Conservation (phyloP, 2,113 vertebrate species). For the Uria aalge region DNA sequence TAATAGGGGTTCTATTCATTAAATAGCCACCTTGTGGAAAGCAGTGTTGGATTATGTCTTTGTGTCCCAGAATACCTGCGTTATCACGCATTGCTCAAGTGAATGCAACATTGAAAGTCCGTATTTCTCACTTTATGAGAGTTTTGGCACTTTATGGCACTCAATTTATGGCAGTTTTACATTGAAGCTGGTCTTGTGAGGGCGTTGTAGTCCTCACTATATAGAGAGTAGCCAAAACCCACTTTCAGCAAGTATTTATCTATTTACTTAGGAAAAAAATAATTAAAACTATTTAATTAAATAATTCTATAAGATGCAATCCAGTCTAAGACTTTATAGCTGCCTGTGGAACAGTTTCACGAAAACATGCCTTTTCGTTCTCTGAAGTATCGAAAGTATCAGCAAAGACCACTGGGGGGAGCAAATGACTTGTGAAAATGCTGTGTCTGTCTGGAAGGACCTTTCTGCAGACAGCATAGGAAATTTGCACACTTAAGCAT, state of each 20-base stretch:
- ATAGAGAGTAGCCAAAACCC: neutral
- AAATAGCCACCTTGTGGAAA: neutral
- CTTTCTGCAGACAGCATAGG: fast-evolving
- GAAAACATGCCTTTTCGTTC: neutral
- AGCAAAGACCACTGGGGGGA: neutral
- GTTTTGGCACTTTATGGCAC: too few species aligned
- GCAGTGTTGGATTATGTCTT: fast-evolving
- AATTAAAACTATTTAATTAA: neutral
- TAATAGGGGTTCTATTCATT: fast-evolving
- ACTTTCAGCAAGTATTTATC: neutral
- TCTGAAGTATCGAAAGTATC: neutral
- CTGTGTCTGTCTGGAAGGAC: fast-evolving
- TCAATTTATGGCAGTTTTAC: neutral
- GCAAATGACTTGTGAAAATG: neutral
- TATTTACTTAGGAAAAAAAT: neutral
- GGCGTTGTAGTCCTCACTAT: neutral
- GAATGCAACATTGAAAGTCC: neutral
- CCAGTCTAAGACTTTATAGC: neutral
- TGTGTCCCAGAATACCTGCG: neutral
- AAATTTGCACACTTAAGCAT: neutral
- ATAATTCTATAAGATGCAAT: neutral
- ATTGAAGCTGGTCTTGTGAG: neutral
- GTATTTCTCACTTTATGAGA: neutral
- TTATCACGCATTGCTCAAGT: neutral
- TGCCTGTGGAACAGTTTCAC: neutral